A percentile compares a stretch with the other conserved stretches of the same genome.
These are phyloP conservation scores for Paraescarpia echinospica DNA, from an alignment of 1,140 invertebrate species.

Conservation along the genomic window DNA sequence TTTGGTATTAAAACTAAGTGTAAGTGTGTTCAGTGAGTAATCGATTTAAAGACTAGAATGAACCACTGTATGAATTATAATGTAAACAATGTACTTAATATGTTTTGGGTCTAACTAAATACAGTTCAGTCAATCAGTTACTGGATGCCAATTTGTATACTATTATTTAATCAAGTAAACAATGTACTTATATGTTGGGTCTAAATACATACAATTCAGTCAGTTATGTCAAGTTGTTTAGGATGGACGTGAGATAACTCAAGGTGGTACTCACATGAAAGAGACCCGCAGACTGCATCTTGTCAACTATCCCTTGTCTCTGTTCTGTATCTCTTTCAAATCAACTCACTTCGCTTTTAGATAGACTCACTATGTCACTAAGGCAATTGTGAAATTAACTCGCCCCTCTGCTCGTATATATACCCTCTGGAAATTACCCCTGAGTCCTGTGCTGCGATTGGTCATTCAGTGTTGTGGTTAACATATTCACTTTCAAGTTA, in stretches of 20 bases:
- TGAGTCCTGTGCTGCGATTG: background rate
- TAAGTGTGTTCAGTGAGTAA: too few relatives aligned
- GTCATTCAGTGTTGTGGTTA: background rate
- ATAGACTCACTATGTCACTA: background rate
- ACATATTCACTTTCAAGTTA: background rate
- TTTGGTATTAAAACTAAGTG: too few relatives aligned
- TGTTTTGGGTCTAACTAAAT: too few relatives aligned
- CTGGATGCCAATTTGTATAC: too few relatives aligned
- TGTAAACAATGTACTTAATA: too few relatives aligned
- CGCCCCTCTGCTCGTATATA: background rate
- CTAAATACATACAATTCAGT: too few relatives aligned
- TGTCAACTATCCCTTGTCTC: background rate
- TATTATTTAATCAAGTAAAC: too few relatives aligned
- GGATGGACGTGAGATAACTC: background rate
- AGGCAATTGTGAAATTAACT: background rate
- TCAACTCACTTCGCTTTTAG: background rate
- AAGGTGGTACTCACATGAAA: constrained; percentile 5
- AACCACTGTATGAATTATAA: too few relatives aligned
- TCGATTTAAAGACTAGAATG: too few relatives aligned
- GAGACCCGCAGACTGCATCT: background rate
- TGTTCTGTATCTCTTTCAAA: background rate
- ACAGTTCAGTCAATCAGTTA: too few relatives aligned
- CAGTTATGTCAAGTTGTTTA: background rate
- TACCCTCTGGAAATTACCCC: background rate
- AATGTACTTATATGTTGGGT: too few relatives aligned